These are phyloP conservation scores for Phyto melanocephala DNA, from an alignment of 2,888 invertebrate species.

Conservation along the genomic window DNA sequence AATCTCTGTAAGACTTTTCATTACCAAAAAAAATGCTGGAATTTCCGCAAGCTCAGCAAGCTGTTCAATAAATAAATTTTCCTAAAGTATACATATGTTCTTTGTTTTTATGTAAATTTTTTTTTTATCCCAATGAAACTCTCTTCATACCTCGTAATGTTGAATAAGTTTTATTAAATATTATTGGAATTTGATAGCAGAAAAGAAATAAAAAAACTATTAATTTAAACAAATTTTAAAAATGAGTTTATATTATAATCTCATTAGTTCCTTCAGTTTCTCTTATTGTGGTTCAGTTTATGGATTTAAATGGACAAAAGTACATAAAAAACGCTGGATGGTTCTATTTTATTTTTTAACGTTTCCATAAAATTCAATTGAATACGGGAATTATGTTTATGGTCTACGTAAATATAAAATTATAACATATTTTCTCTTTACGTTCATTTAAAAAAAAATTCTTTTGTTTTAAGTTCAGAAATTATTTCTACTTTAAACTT, in stretches of 20 bases:
- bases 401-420: constrained; percentile 34
- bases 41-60: too few species aligned
- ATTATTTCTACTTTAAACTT: background rate
- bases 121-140: background rate
- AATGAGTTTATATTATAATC: constrained; percentile 49
- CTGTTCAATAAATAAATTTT: too few species aligned
- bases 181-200: background rate
- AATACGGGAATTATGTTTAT: constrained; percentile 42
- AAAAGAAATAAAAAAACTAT: background rate
- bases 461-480: background rate
- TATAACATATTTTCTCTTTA: constrained; percentile 39
- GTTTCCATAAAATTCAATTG: constrained; percentile 42
- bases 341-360: background rate
- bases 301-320: too few species aligned
- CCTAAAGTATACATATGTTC: too few species aligned
- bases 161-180: background rate
- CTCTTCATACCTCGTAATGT: background rate
- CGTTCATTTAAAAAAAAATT: constrained; percentile 3
- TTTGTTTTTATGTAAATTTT: too few species aligned
- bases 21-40: too few species aligned
- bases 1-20: too few species aligned
- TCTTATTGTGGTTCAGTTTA: background rate
- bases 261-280: background rate
- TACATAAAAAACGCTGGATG: background rate
- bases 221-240: background rate